phyloP scores from a whole-genome alignment of 2,113 vertebrate species.

The Pelobates fuscus region DNA sequence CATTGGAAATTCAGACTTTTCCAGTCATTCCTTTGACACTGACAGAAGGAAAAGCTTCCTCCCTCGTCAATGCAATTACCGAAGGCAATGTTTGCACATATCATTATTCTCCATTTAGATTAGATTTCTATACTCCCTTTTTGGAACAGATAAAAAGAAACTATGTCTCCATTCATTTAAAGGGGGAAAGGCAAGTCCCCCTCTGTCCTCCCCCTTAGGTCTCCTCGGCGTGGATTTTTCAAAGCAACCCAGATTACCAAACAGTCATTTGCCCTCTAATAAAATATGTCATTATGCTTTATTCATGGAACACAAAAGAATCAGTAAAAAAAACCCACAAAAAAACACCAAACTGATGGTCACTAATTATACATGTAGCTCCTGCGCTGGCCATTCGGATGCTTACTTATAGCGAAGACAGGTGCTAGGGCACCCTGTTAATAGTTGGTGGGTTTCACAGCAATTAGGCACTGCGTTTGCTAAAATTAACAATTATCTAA shows the following conservation, averaged over 20 bases:
- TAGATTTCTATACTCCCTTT: conserved; percentile 80
- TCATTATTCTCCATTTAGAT: conserved; percentile 84
- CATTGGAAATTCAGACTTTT: background rate
- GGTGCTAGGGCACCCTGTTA: conserved; percentile 99
- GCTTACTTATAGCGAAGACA: conserved; percentile 91
- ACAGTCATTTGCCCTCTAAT: conserved; percentile 98
- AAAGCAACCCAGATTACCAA: conserved; percentile 83
- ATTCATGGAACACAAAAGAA: conserved; percentile 99
- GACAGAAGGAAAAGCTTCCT: background rate
- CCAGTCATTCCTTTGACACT: background rate
- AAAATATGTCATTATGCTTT: conserved; percentile 99
- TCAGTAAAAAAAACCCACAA: conserved; percentile 93
- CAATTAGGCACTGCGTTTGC: conserved; percentile 97
- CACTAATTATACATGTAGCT: conserved; percentile 99
- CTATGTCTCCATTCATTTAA: conserved; percentile 82
- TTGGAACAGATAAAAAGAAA: conserved; percentile 80
- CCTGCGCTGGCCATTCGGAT: conserved; percentile 86
- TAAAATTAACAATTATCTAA: conserved; percentile 99
- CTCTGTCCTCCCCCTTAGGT: conserved; percentile 70
- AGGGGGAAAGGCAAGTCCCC: conserved; percentile 73
- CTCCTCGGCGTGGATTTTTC: conserved; percentile 71
- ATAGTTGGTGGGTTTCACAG: conserved; percentile 94
- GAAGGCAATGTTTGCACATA: conserved; percentile 84
- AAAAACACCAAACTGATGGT: conserved; percentile 87
- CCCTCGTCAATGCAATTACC: conserved; percentile 66